phyloP scores from a whole-genome alignment of 2,113 vertebrate genomes.

The Elephantulus edwardii region DNA sequence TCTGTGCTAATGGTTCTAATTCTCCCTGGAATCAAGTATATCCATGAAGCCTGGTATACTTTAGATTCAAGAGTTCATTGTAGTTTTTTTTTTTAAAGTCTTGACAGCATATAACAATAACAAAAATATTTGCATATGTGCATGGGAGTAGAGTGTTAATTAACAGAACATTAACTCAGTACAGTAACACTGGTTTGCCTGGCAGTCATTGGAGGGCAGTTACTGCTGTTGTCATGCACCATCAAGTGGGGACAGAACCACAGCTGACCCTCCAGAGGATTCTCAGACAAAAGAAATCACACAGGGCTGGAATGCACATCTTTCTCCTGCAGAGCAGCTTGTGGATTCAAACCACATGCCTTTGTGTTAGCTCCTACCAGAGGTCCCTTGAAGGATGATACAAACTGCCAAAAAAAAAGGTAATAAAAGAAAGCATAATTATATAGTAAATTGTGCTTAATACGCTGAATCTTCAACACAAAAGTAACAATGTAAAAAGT shows the following conservation, averaged over 20 bases:
- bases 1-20: not conserved
- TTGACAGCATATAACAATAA: too few relatives aligned
- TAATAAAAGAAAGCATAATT: not conserved
- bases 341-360: too few relatives aligned
- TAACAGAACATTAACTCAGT: not conserved
- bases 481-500: not conserved
- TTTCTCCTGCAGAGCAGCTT: too few relatives aligned
- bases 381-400: too few relatives aligned
- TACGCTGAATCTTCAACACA: not conserved
- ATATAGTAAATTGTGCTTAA: not conserved
- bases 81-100: constrained; percentile 6
- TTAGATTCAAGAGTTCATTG: not conserved
- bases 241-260: too few relatives aligned
- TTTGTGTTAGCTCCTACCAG: too few relatives aligned
- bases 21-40: not conserved
- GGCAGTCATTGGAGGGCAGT: not conserved
- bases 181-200: not conserved
- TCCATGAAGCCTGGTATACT: not conserved
- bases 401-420: not conserved
- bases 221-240: too few relatives aligned
- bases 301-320: too few relatives aligned
- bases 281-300: too few relatives aligned
- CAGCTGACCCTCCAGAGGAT: too few relatives aligned
- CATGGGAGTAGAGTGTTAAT: not conserved
- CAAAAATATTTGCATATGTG: not conserved